Conservation (phyloP, 2,797 vertebrate species). For the Borostomias antarcticus region DNA sequence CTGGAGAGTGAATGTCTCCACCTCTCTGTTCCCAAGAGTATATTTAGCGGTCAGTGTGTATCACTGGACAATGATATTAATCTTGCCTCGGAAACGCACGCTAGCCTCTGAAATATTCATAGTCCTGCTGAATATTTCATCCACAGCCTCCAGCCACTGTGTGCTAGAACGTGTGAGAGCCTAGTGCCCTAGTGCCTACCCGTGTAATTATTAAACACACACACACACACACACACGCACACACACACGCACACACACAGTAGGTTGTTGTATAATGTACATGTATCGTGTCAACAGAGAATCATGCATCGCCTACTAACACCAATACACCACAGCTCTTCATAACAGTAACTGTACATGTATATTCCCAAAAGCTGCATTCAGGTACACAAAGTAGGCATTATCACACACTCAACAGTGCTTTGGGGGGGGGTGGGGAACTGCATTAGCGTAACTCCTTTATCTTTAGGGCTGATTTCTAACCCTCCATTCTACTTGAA, state of each 20-base stretch:
- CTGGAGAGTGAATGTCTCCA: not conserved
- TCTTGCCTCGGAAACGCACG: conserved; percentile 53
- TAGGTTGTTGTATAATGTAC: too few relatives aligned
- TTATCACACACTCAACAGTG: too few relatives aligned
- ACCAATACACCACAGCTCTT: not conserved
- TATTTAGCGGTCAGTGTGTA: conserved; percentile 40
- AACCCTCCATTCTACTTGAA: too few relatives aligned
- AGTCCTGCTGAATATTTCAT: conserved; percentile 72
- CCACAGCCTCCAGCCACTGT: conserved; percentile 21
- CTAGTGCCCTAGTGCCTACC: conserved; percentile 42
- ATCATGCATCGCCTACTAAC: not conserved
- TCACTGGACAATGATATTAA: conserved; percentile 44
- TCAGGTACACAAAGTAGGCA: too few relatives aligned
- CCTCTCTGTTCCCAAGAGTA: not conserved
- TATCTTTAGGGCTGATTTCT: too few relatives aligned
- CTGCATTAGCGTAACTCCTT: too few relatives aligned
- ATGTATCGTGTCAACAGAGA: too few relatives aligned
- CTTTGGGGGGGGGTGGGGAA: too few relatives aligned
- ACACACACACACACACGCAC: conserved; percentile 5
- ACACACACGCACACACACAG: conserved; percentile 17
- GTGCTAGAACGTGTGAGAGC: conserved; percentile 48
- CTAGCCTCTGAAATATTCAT: conserved; percentile 73
- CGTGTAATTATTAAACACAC: conserved; percentile 40
- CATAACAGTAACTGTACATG: too few relatives aligned
- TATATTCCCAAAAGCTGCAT: too few relatives aligned